These are phyloP conservation scores for Sinhomidia bicolor DNA, from an alignment of 2,888 invertebrate species.

Conservation along the genomic window DNA sequence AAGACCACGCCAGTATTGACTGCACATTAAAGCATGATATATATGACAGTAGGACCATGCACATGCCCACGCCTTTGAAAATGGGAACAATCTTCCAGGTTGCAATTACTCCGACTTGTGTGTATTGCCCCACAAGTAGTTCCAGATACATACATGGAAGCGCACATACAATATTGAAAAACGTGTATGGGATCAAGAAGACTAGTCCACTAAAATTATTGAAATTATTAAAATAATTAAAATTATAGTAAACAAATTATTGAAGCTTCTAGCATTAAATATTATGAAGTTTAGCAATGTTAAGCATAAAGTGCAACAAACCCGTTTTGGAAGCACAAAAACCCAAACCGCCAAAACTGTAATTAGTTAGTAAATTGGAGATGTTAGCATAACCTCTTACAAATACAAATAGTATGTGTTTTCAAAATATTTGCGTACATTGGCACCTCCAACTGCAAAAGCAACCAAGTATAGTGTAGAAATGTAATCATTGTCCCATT, in stretches of 20 bases:
- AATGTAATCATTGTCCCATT: conserved; percentile 37
- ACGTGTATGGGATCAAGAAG: conserved; percentile 49
- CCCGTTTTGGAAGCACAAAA: conserved; percentile 30
- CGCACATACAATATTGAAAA: not conserved
- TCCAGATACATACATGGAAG: conserved; percentile 54
- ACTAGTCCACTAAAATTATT: conserved; percentile 8
- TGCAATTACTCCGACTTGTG: conserved; percentile 52
- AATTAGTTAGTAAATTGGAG: not conserved
- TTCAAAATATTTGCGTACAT: not conserved
- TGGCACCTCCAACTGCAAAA: conserved; percentile 21
- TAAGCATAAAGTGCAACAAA: not conserved
- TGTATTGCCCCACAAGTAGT: conserved; percentile 49
- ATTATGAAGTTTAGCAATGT: too few species aligned
- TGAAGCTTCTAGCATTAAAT: too few species aligned
- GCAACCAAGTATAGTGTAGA: conserved; percentile 38
- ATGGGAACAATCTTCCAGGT: conserved; percentile 48
- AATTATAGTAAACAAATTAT: too few species aligned
- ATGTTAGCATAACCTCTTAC: not conserved
- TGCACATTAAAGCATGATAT: conserved; percentile 26
- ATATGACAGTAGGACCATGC: conserved; percentile 27
- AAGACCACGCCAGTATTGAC: conserved; percentile 36
- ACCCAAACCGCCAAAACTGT: conserved; percentile 38
- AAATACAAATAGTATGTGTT: not conserved
- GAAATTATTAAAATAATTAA: too few species aligned
- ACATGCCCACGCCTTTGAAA: conserved; percentile 59